Evolutionary conservation across 2,113 vertebrate genomes (phyloP).

Genomic region (Chaetodon trifascialis): DNA sequence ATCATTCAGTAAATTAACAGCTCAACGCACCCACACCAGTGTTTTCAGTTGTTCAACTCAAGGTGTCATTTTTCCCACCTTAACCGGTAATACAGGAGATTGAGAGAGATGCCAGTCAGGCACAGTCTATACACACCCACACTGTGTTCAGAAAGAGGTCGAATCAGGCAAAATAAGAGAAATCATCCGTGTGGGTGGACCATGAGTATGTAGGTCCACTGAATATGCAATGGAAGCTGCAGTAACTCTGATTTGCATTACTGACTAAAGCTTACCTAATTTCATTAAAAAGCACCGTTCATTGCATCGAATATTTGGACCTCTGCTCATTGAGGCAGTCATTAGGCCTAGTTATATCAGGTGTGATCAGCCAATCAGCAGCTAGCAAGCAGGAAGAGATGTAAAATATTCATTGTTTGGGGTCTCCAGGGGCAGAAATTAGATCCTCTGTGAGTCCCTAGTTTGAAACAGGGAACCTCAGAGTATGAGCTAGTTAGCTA

Average conservation of each 20-base stretch:
- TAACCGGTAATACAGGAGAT: background rate
- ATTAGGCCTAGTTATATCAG: background rate
- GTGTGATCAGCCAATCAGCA: background rate
- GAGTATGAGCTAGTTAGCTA: too few relatives aligned
- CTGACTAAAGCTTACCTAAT: background rate
- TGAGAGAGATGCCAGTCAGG: background rate
- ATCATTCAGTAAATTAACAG: background rate
- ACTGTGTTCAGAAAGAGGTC: background rate
- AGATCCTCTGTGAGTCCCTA: too few relatives aligned
- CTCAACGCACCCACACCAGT: background rate
- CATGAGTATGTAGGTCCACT: background rate
- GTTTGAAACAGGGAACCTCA: too few relatives aligned
- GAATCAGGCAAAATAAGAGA: background rate
- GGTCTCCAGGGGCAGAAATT: too few relatives aligned
- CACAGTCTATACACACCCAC: background rate
- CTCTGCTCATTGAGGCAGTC: too few relatives aligned
- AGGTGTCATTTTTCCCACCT: slow-evolving; percentile 9
- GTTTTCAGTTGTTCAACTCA: background rate
- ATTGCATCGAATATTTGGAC: background rate
- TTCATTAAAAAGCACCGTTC: background rate
- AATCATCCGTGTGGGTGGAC: background rate
- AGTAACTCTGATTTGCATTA: background rate
- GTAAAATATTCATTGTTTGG: too few relatives aligned
- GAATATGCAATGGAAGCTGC: background rate
- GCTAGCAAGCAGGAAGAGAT: background rate